phyloP scores from a whole-genome alignment of 2,888 invertebrate species.

The Protonemura montana region DNA sequence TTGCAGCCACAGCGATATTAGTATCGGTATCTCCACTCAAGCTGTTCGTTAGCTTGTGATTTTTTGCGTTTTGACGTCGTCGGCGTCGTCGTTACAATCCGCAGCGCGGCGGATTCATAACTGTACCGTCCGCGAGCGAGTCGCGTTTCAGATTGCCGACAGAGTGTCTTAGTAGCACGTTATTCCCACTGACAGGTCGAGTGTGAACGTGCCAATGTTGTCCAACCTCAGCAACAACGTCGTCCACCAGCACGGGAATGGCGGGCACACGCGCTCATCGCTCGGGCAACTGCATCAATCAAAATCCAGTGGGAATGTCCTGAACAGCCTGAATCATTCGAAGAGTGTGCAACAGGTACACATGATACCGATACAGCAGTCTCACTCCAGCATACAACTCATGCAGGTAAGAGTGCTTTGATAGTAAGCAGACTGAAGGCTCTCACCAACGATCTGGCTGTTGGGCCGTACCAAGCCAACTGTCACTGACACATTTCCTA shows the following conservation, averaged over 20 bases:
- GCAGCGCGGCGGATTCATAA: neutral
- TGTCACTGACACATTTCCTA: neutral
- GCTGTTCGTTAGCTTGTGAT: neutral
- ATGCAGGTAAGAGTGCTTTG: slow-evolving; percentile 57
- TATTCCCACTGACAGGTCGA: slow-evolving; percentile 49
- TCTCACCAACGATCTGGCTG: slow-evolving; percentile 59
- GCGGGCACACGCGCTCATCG: slow-evolving; percentile 55
- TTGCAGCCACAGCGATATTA: neutral
- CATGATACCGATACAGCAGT: slow-evolving; percentile 55
- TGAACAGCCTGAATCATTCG: slow-evolving; percentile 52
- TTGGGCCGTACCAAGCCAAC: slow-evolving; percentile 59
- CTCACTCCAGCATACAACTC: slow-evolving; percentile 70
- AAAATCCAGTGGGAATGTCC: slow-evolving; percentile 75
- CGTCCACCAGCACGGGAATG: slow-evolving; percentile 45
- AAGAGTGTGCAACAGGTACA: slow-evolving; percentile 46
- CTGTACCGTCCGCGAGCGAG: neutral
- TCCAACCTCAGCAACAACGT: slow-evolving; percentile 56
- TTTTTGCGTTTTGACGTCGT: too few species aligned
- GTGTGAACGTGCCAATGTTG: slow-evolving; percentile 49
- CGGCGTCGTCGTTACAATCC: neutral
- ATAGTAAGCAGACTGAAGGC: slow-evolving; percentile 43
- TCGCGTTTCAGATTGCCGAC: neutral
- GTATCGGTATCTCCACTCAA: neutral
- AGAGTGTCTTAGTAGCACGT: too few species aligned
- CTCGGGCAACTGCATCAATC: slow-evolving; percentile 66